Conservation (phyloP, 2,888 invertebrate genomes). For the Cancer borealis region DNA sequence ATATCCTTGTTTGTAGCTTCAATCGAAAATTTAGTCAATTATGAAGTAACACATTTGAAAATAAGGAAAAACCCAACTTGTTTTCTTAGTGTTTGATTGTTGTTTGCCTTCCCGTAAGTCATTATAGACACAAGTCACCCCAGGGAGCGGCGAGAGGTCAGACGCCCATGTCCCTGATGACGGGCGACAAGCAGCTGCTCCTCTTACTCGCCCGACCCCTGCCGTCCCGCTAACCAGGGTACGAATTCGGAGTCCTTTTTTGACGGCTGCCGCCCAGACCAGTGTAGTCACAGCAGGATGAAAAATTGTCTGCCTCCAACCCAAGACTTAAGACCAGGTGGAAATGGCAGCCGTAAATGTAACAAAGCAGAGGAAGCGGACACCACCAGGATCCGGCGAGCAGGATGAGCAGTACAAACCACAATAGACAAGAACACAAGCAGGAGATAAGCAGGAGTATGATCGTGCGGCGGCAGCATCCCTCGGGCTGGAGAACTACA, state of each 20-base stretch:
- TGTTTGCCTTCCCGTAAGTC: neutral
- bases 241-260: slow-evolving; percentile 16
- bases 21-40: neutral
- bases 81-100: neutral
- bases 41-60: neutral
- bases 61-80: neutral
- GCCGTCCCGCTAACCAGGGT: slow-evolving; percentile 26
- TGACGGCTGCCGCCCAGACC: slow-evolving; percentile 23
- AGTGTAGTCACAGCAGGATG: neutral
- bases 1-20: neutral
- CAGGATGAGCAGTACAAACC: neutral
- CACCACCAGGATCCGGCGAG: neutral
- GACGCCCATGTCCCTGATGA: slow-evolving; percentile 8
- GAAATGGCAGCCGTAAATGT: neutral
- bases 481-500: neutral
- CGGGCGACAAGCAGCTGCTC: slow-evolving; percentile 8
- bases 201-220: neutral
- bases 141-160: slow-evolving; percentile 22
- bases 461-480: neutral
- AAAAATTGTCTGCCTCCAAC: neutral
- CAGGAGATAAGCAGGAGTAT: neutral
- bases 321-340: neutral
- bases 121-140: neutral
- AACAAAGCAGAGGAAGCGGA: neutral
- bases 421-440: neutral